Evolutionary conservation across 53 echinoderm and acorn worm genomes (phyloP), one percentile per base, ranked within the genome.

Genomic region (Mesocentrotus franciscanus): DNA sequence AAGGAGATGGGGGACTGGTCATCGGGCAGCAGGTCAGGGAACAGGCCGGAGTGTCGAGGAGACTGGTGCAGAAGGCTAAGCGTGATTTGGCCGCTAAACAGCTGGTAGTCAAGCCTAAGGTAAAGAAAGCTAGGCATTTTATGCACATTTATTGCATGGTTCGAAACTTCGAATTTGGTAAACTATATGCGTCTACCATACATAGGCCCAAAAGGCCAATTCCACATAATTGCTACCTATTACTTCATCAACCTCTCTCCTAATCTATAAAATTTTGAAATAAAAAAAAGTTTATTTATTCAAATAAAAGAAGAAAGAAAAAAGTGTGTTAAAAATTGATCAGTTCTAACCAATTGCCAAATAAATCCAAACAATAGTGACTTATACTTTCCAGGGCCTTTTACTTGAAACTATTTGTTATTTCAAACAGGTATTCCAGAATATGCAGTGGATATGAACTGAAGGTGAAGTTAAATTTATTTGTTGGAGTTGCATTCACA

Each of bases 51-150:
- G 56, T 96, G 34, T 95, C 97, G 27, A 96, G 95, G 57, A 85
- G 96, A 42, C 92, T 97, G 56, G 97, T 99, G 56, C 96, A 96
- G 68, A 95, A 92, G 94, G 99, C 99, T 29, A 98, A 97, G 96
- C 92, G 96, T 20, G 97, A 98, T 56, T 87, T 99, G 33, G 98
- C 99, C 57, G 97, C 97, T 14, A 98, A 98, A 60, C 96, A 97
- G 84, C 93, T 98, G 79, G 76, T 92, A 18, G 42, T 84, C 29
- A 94, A 94, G 49, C 59, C 83, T 12, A 94, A 94, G 84, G 95
- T 94, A 93, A 56, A 32, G 5, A 81, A 33, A 39, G 15, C 33
- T 78, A 24, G 24, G 5, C 71, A 26, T 71, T 70, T 5, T 61
- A 15, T 61, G 61, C 18, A 60, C 60, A 60, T 60, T 13, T 13